Conservation (phyloP, 2,113 vertebrate genomes). For the Zeus faber region DNA sequence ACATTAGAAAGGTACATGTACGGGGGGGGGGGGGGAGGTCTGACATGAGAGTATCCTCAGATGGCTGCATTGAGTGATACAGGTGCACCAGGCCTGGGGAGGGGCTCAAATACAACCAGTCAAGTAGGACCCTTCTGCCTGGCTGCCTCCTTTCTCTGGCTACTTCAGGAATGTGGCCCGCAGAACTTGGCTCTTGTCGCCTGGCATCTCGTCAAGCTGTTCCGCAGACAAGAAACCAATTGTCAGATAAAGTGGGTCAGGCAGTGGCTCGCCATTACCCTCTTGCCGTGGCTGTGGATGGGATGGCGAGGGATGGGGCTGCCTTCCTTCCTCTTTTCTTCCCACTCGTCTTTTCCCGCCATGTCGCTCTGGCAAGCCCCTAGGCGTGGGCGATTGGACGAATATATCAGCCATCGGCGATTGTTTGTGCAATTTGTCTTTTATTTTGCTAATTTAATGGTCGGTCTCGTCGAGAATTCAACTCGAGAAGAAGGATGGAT, state of each 20-base stretch:
- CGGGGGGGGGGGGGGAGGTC: constrained; percentile 9
- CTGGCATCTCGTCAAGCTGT: constrained; percentile 82
- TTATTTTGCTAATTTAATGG: too few species aligned
- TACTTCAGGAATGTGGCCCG: constrained; percentile 73
- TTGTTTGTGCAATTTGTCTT: too few species aligned
- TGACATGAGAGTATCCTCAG: constrained; percentile 17
- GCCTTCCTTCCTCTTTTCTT: constrained; percentile 55
- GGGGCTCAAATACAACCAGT: constrained; percentile 63
- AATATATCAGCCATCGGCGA: too few species aligned
- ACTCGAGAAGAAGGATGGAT: too few species aligned
- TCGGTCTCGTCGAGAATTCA: too few species aligned
- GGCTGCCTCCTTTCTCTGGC: constrained; percentile 75
- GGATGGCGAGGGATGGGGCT: constrained; percentile 26
- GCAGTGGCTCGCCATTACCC: constrained; percentile 78
- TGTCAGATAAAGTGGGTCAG: constrained; percentile 84
- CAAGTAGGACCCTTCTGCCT: constrained; percentile 78
- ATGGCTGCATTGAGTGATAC: constrained; percentile 46
- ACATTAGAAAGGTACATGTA: constrained; percentile 14
- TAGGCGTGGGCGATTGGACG: too few species aligned
- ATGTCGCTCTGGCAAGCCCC: constrained; percentile 31
- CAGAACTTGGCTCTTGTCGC: constrained; percentile 77
- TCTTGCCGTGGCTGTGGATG: constrained; percentile 64
- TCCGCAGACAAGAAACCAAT: constrained; percentile 82
- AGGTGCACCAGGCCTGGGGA: constrained; percentile 66
- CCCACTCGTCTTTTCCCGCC: constrained; percentile 67